Evolutionary conservation across 2,888 invertebrate genomes (phyloP), one percentile per base, ranked within the genome.

Genomic region (Eremobia ochroleuca): DNA sequence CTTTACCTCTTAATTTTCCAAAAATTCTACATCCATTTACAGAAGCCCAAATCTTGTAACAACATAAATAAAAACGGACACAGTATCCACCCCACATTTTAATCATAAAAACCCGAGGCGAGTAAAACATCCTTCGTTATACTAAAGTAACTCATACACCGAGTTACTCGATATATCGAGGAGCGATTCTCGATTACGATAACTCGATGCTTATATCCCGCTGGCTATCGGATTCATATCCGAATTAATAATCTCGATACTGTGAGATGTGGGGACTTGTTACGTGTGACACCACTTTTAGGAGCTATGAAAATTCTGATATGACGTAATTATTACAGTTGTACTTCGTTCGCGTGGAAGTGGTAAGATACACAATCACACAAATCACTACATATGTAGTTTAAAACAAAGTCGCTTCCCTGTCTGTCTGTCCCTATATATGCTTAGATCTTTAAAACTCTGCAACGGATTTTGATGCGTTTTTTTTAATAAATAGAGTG

Each of bases 191-290:
- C 88, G 87, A 89, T 90, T 90, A 86, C 91, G 94, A 95, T 95
- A 94, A 92, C 87, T 88, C 89, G 90, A 91, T 89, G 89, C 89
- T 86, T 84, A 86, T 87, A 89, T 88, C 93, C 95, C 94, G 93
- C 88, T 92, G 95, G 94, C 94, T 93, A 93, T 92, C 92, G 93
- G 94, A 93, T 95, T 93, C 93, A 93, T 95, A 96, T 96, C 96
- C 96, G 95, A 95, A 95, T 95, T 95, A 96, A 94, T 95, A 95
- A 94, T 95, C 94, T 94, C 91, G 93, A 92, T 93, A 90, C 91
- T 92, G 92, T 93, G 92, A 88, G 87, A 88, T 88, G 89, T 94
- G 92, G 92, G 93, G 90, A 91, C 91, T 94, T 92, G 95, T 95
- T 95, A 95, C 92, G 93, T 94, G 91, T 93, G 92, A 89, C 86